Percentiles rank a stretch among this genome's conserved stretches.
phyloP scores from a whole-genome alignment of 35 echinoderm and acorn worm genomes.

The Apostichopus parvimensis region DNA sequence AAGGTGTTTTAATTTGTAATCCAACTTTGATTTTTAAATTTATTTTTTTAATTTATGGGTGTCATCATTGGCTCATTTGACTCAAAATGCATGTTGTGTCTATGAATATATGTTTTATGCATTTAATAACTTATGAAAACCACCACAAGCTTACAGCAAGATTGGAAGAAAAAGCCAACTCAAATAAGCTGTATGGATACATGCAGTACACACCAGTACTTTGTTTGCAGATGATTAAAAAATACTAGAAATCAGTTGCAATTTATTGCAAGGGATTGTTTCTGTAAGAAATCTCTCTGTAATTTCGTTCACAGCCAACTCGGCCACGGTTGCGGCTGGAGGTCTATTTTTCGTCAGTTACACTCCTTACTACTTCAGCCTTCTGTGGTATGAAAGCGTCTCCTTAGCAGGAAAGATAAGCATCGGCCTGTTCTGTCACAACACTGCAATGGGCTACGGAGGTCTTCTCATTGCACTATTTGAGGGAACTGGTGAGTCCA shows the following conservation, averaged over 20 bases:
- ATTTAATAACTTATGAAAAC: too few species aligned
- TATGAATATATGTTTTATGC: too few species aligned
- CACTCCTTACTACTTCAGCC: slow-evolving; percentile 88
- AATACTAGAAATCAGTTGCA: not conserved
- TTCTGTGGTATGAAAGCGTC: slow-evolving; percentile 60
- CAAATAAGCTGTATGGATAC: not conserved
- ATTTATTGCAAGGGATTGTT: not conserved
- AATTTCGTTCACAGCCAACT: slow-evolving; percentile 70
- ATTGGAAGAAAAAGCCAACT: too few species aligned
- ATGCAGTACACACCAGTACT: not conserved
- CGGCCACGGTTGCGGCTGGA: slow-evolving; percentile 71
- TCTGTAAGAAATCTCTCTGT: not conserved
- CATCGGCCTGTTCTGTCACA: slow-evolving; percentile 71
- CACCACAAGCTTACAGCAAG: too few species aligned
- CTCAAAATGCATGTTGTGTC: too few species aligned
- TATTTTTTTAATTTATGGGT: too few species aligned
- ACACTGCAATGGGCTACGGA: slow-evolving; percentile 91
- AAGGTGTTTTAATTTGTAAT: too few species aligned
- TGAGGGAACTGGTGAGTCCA: slow-evolving; percentile 92
- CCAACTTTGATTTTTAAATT: too few species aligned
- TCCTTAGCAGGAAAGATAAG: slow-evolving; percentile 59
- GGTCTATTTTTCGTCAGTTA: slow-evolving; percentile 85
- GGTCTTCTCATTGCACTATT: slow-evolving; percentile 81
- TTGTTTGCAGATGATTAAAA: too few species aligned
- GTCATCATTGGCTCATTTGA: too few species aligned